Conservation (phyloP, 2,888 invertebrate genomes). For the Rhorus exstirpatorius region DNA sequence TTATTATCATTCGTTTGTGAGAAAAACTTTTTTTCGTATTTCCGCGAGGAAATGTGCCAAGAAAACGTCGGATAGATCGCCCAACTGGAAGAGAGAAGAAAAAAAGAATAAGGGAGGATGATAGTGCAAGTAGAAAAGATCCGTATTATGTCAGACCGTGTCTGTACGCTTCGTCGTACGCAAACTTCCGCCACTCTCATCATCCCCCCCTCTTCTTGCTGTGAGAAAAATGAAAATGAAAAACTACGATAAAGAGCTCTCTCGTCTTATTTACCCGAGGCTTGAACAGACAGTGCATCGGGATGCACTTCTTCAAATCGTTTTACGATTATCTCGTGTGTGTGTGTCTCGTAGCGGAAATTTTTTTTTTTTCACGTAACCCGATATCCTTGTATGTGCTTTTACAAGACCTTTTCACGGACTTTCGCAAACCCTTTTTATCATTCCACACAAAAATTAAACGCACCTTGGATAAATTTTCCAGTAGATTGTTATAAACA, state of each 20-base stretch:
- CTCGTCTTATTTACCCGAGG: not conserved
- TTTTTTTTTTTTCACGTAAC: slow-evolving; percentile 27
- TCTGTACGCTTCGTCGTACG: not conserved
- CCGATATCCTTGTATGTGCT: not conserved
- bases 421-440: too few species aligned
- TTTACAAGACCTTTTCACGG: too few species aligned
- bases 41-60: slow-evolving; percentile 12
- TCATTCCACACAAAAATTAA: too few species aligned
- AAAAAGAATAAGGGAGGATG: too few species aligned
- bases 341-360: too few species aligned
- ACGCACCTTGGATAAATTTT: too few species aligned
- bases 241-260: slow-evolving; percentile 17
- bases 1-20: slow-evolving; percentile 35
- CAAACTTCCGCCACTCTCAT: slow-evolving; percentile 18
- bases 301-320: slow-evolving; percentile 31
- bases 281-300: slow-evolving; percentile 2
- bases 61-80: slow-evolving; percentile 6
- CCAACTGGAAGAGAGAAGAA: not conserved
- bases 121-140: slow-evolving; percentile 27
- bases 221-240: not conserved
- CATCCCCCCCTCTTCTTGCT: slow-evolving; percentile 1
- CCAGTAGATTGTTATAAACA: too few species aligned
- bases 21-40: slow-evolving; percentile 13
- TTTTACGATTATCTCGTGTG: slow-evolving; percentile 15
- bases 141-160: slow-evolving; percentile 37